phyloP scores from a whole-genome alignment of 2,113 vertebrate genomes.

The Myxocyprinus asiaticus region DNA sequence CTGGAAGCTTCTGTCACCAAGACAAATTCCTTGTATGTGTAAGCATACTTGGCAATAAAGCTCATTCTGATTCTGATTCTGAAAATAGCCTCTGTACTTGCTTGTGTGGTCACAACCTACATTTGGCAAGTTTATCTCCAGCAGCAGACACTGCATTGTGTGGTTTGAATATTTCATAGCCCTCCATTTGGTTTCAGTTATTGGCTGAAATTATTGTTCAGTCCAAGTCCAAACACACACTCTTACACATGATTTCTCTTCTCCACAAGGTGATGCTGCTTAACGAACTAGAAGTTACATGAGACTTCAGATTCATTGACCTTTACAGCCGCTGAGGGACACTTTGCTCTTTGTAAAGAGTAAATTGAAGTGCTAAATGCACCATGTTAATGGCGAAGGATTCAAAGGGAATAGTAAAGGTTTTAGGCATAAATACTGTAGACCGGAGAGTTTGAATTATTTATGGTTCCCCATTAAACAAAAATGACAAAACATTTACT shows the following conservation, averaged over 20 bases:
- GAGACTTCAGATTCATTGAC: conserved; percentile 1
- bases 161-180: conserved; percentile 51
- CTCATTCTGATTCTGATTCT: too few species aligned
- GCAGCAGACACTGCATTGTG: conserved; percentile 10
- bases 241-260: background rate
- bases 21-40: too few species aligned
- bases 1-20: too few species aligned
- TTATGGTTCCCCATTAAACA: background rate
- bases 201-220: conserved; percentile 8
- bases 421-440: background rate
- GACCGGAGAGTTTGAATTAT: background rate
- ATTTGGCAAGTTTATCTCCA: conserved; percentile 47
- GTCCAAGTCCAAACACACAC: background rate
- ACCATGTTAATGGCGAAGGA: background rate
- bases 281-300: conserved; percentile 15
- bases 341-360: background rate
- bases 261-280: background rate
- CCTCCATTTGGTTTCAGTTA: conserved; percentile 14
- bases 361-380: background rate
- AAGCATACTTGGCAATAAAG: too few species aligned
- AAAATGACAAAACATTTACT: background rate
- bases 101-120: conserved; percentile 23
- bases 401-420: background rate
- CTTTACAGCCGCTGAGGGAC: background rate
- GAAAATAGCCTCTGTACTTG: conserved; percentile 14